phyloP scores from a whole-genome alignment of 2,113 vertebrate genomes.

The Chaetodon auriga region DNA sequence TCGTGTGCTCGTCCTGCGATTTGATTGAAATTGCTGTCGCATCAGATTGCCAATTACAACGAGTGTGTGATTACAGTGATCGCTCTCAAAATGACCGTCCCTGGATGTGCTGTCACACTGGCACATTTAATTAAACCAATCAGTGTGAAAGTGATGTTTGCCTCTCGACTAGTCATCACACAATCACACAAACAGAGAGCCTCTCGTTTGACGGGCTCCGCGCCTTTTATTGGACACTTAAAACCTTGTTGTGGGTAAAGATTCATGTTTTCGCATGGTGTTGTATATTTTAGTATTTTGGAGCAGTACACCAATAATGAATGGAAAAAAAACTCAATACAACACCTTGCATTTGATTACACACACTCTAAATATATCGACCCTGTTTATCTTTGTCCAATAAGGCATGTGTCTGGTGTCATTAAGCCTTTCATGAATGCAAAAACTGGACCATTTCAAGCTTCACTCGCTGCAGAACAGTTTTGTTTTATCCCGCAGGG shows the following conservation, averaged over 20 bases:
- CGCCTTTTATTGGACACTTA: conserved; percentile 31
- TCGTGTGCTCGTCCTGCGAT: conserved; percentile 43
- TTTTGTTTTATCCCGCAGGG: not conserved
- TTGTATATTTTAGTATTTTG: not conserved
- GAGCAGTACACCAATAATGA: not conserved
- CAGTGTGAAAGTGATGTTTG: conserved; percentile 50
- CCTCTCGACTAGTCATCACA: conserved; percentile 52
- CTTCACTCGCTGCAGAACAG: not conserved
- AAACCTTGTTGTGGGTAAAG: conserved; percentile 10
- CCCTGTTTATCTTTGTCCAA: not conserved
- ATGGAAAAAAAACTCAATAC: not conserved
- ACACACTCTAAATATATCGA: not conserved
- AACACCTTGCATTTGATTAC: not conserved
- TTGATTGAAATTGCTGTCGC: conserved; percentile 66
- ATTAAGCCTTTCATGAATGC: not conserved
- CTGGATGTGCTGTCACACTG: conserved; percentile 62
- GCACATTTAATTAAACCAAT: conserved; percentile 70
- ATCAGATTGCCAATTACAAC: conserved; percentile 67
- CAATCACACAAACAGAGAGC: conserved; percentile 42
- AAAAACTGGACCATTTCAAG: not conserved
- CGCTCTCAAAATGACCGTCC: conserved; percentile 68
- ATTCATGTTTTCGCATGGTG: conserved; percentile 4
- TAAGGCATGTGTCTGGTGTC: not conserved
- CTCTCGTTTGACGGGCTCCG: conserved; percentile 20
- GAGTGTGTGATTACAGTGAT: conserved; percentile 74